Evolutionary conservation across 1,140 invertebrate species (phyloP).

Genomic region (Drosophila nasuta): DNA sequence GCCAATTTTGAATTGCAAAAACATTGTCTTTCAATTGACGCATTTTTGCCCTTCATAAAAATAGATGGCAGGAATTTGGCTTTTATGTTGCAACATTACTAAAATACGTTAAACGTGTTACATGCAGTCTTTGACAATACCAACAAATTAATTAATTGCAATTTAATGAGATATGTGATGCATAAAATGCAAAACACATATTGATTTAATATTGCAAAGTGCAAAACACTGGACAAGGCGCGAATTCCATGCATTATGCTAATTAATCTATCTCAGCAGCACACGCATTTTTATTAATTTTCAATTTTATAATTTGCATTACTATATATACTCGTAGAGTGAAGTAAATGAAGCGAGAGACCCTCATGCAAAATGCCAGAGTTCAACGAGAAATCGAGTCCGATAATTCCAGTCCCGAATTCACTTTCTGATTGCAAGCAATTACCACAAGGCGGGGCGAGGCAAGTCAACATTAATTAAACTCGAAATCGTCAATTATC

Average conservation of each 20-base stretch:
- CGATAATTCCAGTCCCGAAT: neutral
- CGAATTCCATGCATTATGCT: constrained; percentile 22
- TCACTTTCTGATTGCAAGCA: constrained; percentile 7
- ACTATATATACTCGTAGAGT: neutral
- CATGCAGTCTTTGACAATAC: constrained; percentile 33
- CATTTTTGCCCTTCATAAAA: neutral
- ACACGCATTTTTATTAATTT: constrained; percentile 7
- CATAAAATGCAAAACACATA: constrained; percentile 17
- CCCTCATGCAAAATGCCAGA: constrained; percentile 20
- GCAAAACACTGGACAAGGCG: neutral
- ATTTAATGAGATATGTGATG: constrained; percentile 39
- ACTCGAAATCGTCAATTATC: neutral
- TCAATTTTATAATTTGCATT: neutral
- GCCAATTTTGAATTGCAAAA: constrained; percentile 18
- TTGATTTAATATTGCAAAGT: constrained; percentile 32
- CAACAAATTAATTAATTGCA: constrained; percentile 55
- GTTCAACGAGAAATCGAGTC: constrained; percentile 9
- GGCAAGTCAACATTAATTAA: neutral
- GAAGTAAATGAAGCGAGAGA: neutral
- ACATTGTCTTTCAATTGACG: constrained; percentile 26
- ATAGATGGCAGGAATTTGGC: neutral
- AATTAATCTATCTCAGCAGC: constrained; percentile 32
- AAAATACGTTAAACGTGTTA: constrained; percentile 28
- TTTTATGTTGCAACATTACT: constrained; percentile 38
- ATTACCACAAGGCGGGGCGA: neutral